Base-by-base conservation (phyloP, 1,140 invertebrate genomes). In the Drosophila seguyi region DNA sequence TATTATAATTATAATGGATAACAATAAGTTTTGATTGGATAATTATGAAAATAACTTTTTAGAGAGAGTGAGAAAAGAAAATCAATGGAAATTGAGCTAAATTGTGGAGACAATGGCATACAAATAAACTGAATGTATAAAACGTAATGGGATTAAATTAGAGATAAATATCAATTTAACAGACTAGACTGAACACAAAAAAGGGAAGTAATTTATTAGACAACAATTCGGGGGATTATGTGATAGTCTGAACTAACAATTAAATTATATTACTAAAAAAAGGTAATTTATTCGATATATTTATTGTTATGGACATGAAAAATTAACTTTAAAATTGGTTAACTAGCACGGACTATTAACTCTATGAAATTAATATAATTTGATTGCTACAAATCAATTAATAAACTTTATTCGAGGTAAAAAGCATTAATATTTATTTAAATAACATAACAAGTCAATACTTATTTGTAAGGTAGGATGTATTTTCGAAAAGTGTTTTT, bases 1-100 rank as follows among this genome's bases (percentile, higher is more conserved):
- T 76, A 76, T 76, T 78, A 71, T 78, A 69, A 77, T 78, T 72
- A 72, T 72, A 72, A 72, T 72, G 68, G 42, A 36, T 48, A 72
- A 69, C 66, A 72, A 72, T 72, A 75, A 75, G 50, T 75, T 75
- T 63, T 75, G 59, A 75, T 63, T 75, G 72, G 48, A 75, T 56
- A 62, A 56, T 74, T 75, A 65, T 74, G 52, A 61, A 74, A 52
- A 74, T 61, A 74, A 36, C 39, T n/a, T 42, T 50, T 48, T 11
- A 27, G 25, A 11, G 45, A 11, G 16, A 27, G 16, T 27, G 45
- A 44, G 42, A 22, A 11, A 20, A 41, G 22, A 41, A 45, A 58
- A 45, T 71, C 52, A 58, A 48, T 50, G 36, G 44, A 72, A 71
- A 58, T 72, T 58, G 29, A 58, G 52, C 52, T 50, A 44, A 71